phyloP scores from a whole-genome alignment of 2,888 invertebrate genomes.

The Steinernema hermaphroditum region DNA sequence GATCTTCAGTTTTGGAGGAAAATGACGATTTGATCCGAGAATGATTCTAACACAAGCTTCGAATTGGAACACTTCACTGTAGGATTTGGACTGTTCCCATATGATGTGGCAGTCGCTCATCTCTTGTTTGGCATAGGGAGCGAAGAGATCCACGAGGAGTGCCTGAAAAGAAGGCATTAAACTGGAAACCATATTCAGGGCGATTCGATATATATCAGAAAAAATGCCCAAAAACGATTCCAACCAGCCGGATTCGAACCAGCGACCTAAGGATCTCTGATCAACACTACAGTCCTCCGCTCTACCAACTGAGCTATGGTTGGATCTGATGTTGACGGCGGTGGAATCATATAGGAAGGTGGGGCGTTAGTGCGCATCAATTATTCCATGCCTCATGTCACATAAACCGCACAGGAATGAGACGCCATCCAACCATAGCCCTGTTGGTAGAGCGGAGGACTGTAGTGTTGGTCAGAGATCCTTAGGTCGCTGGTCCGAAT shows the following conservation, averaged over 20 bases:
- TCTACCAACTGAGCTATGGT: conserved; percentile 26
- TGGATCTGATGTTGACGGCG: neutral
- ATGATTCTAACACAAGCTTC: conserved; percentile 53
- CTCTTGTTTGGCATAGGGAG: conserved; percentile 33
- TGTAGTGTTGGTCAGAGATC: conserved; percentile 43
- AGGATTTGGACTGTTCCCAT: conserved; percentile 44
- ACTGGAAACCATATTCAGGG: neutral
- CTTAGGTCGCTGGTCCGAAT: conserved; percentile 43
- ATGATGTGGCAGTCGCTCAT: conserved; percentile 38
- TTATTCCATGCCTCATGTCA: neutral
- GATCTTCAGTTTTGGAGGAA: conserved; percentile 35
- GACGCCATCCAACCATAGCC: neutral
- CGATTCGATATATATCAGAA: neutral
- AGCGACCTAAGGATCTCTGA: conserved; percentile 43
- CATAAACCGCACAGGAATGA: neutral
- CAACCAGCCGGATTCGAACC: conserved; percentile 43
- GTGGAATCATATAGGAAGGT: neutral
- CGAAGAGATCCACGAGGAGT: conserved; percentile 36
- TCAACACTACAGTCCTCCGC: conserved; percentile 30
- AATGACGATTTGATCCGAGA: conserved; percentile 43
- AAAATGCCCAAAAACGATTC: neutral
- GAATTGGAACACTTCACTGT: conserved; percentile 49
- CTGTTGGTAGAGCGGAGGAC: conserved; percentile 34
- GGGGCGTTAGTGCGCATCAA: neutral
- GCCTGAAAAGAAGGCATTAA: conserved; percentile 33